Evolutionary conservation across 2,113 vertebrate species (phyloP).

Genomic region (Chiloscyllium plagiosum): DNA sequence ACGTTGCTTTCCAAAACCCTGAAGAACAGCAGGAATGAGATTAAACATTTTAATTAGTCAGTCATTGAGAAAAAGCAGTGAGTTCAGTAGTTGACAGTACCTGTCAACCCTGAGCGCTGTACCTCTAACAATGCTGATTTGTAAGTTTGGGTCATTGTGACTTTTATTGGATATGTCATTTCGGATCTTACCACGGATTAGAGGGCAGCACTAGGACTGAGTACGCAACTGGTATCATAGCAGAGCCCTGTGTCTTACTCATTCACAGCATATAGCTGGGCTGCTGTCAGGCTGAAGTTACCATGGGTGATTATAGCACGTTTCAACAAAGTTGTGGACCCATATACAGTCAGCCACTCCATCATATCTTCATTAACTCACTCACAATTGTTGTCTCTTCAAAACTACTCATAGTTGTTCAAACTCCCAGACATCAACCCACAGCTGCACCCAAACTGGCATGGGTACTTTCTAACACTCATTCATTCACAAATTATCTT

Average conservation of each 20-base stretch:
- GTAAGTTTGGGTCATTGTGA: not conserved
- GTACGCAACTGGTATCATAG: too few species aligned
- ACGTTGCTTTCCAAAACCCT: slow-evolving; percentile 98
- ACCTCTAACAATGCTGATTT: not conserved
- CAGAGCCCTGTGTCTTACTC: not conserved
- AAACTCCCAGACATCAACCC: not conserved
- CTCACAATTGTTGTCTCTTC: not conserved
- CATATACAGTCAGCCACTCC: not conserved
- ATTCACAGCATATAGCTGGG: not conserved
- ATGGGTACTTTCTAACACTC: not conserved
- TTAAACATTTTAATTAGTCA: not conserved
- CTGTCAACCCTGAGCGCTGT: not conserved
- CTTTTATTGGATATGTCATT: not conserved
- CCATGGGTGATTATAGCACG: not conserved
- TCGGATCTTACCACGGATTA: not conserved
- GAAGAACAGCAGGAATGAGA: slow-evolving; percentile 3
- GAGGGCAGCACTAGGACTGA: not conserved
- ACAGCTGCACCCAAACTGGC: not conserved
- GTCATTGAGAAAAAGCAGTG: not conserved
- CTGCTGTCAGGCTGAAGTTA: not conserved
- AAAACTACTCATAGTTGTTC: not conserved
- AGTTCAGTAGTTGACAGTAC: not conserved
- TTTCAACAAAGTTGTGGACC: not conserved
- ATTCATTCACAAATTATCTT: not conserved
- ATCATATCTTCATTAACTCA: not conserved